Percentiles rank a stretch among this genome's conserved stretches.
phyloP scores from a whole-genome alignment of 2,797 vertebrate genomes.

The Anguilla obscura region DNA sequence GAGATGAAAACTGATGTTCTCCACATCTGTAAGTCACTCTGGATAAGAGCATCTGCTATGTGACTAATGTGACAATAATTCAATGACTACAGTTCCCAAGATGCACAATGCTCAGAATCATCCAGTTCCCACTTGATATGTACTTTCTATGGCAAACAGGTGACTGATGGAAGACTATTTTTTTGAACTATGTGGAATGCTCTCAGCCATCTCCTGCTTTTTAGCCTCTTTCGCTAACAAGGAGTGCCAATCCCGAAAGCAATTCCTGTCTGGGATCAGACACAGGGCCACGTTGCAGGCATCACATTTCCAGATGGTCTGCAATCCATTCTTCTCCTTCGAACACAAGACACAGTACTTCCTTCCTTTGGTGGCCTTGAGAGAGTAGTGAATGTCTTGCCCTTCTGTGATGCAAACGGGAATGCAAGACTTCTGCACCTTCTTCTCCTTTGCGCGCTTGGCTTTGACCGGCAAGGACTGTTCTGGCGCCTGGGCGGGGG shows the following conservation, averaged over 20 bases:
- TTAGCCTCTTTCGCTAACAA: neutral
- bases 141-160: neutral
- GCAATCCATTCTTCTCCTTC: neutral
- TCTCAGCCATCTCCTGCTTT: neutral
- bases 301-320: conserved; percentile 32
- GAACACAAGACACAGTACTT: conserved; percentile 19
- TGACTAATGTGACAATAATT: neutral
- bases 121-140: neutral
- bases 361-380: conserved; percentile 25
- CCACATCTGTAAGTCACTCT: no score
- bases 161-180: neutral
- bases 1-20: neutral
- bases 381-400: neutral
- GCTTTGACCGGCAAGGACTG: neutral
- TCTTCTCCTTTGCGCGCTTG: neutral
- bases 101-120: neutral
- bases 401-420: neutral
- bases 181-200: neutral
- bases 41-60: neutral
- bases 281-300: conserved; percentile 30
- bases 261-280: conserved; percentile 28
- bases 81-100: neutral
- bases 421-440: neutral
- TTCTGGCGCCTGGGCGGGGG: neutral
- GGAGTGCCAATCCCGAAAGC: conserved; percentile 32